Conservation (phyloP, 2,888 invertebrate species). For the Apotomis betuletana region DNA sequence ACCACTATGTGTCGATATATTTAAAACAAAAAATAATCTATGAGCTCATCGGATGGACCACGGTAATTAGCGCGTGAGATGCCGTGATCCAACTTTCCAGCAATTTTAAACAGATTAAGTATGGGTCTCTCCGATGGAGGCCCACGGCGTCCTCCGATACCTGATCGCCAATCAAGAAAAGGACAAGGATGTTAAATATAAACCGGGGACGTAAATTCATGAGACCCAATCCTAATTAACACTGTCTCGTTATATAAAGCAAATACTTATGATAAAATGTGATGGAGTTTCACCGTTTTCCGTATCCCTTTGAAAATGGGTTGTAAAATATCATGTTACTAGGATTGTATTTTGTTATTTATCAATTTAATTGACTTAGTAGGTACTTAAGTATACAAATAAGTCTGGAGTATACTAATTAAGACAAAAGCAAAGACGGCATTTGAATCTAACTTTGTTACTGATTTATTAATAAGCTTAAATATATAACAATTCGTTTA, state of each 20-base stretch:
- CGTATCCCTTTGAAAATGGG: slow-evolving; percentile 5
- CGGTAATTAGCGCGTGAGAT: too few relatives aligned
- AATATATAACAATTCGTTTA: background rate
- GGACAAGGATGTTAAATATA: too few relatives aligned
- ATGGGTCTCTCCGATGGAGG: too few relatives aligned
- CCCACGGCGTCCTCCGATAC: too few relatives aligned
- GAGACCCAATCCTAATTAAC: slow-evolving; percentile 4
- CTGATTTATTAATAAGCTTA: background rate
- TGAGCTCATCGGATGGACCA: too few relatives aligned
- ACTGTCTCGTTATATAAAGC: slow-evolving; percentile 8
- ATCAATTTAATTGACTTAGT: background rate
- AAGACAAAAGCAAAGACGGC: slow-evolving; percentile 6
- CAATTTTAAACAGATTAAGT: too few relatives aligned
- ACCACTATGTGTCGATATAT: too few relatives aligned
- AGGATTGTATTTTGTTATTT: background rate
- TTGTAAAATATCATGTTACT: background rate
- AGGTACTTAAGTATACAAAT: background rate
- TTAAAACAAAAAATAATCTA: too few relatives aligned
- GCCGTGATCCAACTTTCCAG: too few relatives aligned
- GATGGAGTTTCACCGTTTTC: background rate
- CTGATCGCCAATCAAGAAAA: too few relatives aligned
- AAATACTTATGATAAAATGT: slow-evolving; percentile 15
- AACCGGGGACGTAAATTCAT: background rate
- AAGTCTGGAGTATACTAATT: slow-evolving; percentile 3
- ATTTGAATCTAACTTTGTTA: background rate